Evolutionary conservation across 2,888 invertebrate genomes (phyloP), one percentile per base, ranked within the genome.

Genomic region (Drosophila mimetica): DNA sequence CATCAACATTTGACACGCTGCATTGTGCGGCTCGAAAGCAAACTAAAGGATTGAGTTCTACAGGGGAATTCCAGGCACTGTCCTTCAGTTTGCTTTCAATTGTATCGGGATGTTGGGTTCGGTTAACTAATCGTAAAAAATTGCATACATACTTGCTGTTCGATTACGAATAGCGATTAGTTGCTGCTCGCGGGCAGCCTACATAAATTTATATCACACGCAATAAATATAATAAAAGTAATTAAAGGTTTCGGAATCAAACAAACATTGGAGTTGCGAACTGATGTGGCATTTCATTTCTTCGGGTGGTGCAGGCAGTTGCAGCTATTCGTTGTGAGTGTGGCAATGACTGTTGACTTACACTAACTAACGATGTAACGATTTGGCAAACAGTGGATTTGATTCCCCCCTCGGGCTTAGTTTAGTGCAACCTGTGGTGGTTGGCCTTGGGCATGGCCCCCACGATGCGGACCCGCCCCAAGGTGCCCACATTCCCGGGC

Each of bases 381-480:
- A 88, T 83, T 83, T 83, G 82, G 82, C 88, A 83, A 86, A 87
- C 80, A 75, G 64, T 87, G 71, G 51, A 67, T 77, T 57, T 36
- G 50, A 32, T 65, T 46, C 34, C 30, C 30, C 18, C 4, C 34
- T 9, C 4, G 16, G 18, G 25, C 55, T 20, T 32, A 16, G 47
- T 48, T 72, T 88, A 90, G 82, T 91, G 91, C 77, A 92, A 82
- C 76, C 91, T 89, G 61, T 90, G 90, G 64, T 90, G 90, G 79
- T 90, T 90, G 59, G 93, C 87, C 92, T 97, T 97, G 76, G 97
- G 96, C 90, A 96, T 94, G 70, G 96, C 95, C 61, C 96, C 96
- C 55, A 97, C 96, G 77, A 97, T 96, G 79, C 97, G 94, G 59
- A 96, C 96, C 82, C 95, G 93, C 1, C 89, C 89, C 73, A 90